Conservation (phyloP, 2,113 vertebrate species). For the Syrmaticus mikado region DNA sequence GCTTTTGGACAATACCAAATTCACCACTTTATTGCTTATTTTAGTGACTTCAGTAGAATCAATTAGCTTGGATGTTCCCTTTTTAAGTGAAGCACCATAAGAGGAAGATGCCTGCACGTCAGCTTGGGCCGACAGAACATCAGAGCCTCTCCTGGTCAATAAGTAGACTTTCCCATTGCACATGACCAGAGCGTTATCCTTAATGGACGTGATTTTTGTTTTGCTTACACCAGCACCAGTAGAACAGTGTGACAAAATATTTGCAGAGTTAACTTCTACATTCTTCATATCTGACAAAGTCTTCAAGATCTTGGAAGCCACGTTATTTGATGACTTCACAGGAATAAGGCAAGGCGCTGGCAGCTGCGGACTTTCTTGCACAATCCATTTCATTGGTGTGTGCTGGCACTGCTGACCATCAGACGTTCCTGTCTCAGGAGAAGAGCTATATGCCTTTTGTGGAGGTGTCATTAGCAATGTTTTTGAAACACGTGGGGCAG, state of each 20-base stretch:
- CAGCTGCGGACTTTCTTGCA: constrained; percentile 77
- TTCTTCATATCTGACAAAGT: constrained; percentile 72
- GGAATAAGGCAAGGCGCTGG: constrained; percentile 74
- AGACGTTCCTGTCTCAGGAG: constrained; percentile 1
- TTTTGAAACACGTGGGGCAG: constrained; percentile 40
- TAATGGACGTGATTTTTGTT: constrained; percentile 65
- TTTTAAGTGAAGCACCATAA: constrained; percentile 54
- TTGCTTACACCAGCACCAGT: constrained; percentile 25
- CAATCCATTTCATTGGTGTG: constrained; percentile 85
- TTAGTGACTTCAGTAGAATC: constrained; percentile 57
- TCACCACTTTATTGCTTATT: constrained; percentile 75
- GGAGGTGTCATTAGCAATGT: constrained; percentile 42
- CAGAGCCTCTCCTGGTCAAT: constrained; percentile 79
- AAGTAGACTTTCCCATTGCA: constrained; percentile 87
- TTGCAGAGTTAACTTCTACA: constrained; percentile 5
- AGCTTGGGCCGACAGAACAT: constrained; percentile 42
- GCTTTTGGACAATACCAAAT: constrained; percentile 76
- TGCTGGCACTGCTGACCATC: constrained; percentile 64
- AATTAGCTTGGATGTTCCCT: constrained; percentile 49
- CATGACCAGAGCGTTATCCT: constrained; percentile 86
- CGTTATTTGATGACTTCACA: constrained; percentile 75
- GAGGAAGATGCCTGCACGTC: constrained; percentile 56
- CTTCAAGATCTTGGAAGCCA: constrained; percentile 81
- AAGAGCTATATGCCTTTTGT: background rate
- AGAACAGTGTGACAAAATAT: constrained; percentile 50